phyloP scores from a whole-genome alignment of 1,140 invertebrate genomes.

The Wiebesia pumilae region DNA sequence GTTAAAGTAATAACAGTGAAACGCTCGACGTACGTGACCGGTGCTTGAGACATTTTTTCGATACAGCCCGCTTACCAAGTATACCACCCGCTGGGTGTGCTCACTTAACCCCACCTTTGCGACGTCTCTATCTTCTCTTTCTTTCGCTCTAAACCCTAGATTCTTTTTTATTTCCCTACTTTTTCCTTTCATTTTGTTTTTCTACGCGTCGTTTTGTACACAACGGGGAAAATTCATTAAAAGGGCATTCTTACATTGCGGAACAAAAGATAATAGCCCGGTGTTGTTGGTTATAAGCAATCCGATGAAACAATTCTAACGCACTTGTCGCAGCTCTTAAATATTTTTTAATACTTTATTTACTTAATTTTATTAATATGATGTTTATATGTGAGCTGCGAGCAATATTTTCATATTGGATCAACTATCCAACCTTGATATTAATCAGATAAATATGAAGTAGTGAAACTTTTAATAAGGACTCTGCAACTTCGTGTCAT shows the following conservation, averaged over 20 bases:
- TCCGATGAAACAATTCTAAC: no score
- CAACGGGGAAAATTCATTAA: conserved; percentile 36
- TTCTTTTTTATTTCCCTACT: neutral
- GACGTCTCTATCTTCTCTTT: neutral
- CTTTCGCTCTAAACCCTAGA: no score
- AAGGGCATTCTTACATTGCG: neutral
- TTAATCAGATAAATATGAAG: no score
- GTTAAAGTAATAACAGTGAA: conserved; percentile 73
- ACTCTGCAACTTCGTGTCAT: no score
- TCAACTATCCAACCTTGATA: no score
- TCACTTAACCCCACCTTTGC: neutral
- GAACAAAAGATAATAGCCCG: conserved; percentile 30
- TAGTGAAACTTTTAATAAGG: no score
- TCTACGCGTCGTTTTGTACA: neutral
- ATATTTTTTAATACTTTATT: no score
- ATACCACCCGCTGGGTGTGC: conserved; percentile 56
- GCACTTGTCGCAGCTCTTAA: no score
- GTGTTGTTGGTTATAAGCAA: no score
- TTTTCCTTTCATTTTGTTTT: neutral
- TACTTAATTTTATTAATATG: no score
- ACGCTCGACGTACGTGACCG: conserved; percentile 66
- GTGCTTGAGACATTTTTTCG: conserved; percentile 68
- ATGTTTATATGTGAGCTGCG: no score
- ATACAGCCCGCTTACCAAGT: conserved; percentile 61
- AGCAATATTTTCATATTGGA: no score